Evolutionary conservation across 2,797 vertebrate genomes (phyloP).

Genomic region (Cryptoprocta ferox): DNA sequence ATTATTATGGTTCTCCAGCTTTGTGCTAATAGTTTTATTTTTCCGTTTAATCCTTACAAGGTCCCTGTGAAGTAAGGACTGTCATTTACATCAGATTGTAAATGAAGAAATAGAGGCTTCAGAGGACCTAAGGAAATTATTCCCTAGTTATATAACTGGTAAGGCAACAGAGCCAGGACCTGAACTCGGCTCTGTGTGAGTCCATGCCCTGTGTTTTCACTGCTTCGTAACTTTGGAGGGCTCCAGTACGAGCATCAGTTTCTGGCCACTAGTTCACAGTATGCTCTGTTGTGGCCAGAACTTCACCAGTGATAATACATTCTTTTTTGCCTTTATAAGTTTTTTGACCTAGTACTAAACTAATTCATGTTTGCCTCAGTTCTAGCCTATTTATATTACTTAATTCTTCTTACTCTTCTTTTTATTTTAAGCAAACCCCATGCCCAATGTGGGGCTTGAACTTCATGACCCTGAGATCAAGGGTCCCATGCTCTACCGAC

Average conservation of each 20-base stretch:
- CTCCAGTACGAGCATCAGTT: background rate
- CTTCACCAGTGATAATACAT: background rate
- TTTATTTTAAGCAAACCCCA: background rate
- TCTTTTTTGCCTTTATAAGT: background rate
- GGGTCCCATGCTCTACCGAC: background rate
- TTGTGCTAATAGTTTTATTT: slow-evolving; percentile 26
- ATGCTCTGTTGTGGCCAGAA: background rate
- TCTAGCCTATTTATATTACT: background rate
- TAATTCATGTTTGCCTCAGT: background rate
- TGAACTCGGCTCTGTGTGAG: background rate
- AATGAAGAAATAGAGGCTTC: background rate
- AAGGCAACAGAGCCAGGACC: background rate
- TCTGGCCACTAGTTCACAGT: background rate
- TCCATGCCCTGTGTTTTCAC: background rate
- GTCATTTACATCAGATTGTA: background rate
- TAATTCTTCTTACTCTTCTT: background rate
- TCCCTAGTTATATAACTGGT: background rate
- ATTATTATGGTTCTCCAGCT: background rate
- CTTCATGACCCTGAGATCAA: background rate
- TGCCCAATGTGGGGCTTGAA: background rate
- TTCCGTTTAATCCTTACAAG: background rate
- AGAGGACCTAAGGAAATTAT: background rate
- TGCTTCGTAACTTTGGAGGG: background rate
- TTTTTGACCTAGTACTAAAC: background rate
- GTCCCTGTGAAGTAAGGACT: background rate